Conservation (phyloP, 2,113 vertebrate genomes). For the Zingel zingel region DNA sequence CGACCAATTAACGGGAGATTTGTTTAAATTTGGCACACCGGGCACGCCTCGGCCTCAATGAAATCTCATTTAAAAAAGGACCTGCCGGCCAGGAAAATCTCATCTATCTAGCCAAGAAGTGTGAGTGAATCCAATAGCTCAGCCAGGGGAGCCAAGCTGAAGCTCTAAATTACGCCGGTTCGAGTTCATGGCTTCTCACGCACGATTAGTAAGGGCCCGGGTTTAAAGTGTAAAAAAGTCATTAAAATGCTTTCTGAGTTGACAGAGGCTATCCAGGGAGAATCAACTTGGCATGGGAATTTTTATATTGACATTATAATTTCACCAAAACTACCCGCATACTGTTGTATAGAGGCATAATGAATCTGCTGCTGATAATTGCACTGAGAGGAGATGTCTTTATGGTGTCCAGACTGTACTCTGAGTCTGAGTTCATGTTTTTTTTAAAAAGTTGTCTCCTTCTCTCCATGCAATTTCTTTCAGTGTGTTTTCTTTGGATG, state of each 20-base stretch:
- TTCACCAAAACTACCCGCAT: neutral
- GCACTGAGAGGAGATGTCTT: neutral
- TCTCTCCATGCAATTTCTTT: conserved; percentile 8
- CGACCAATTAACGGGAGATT: conserved; percentile 94
- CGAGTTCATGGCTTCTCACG: neutral
- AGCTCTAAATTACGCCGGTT: conserved; percentile 10
- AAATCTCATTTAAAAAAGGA: conserved; percentile 84
- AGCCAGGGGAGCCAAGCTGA: conserved; percentile 6
- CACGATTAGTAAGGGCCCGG: conserved; percentile 4
- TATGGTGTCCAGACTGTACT: neutral
- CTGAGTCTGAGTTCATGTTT: conserved; percentile 4
- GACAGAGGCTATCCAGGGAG: neutral
- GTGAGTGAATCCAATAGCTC: conserved; percentile 41
- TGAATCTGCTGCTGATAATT: neutral
- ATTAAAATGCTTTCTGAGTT: neutral
- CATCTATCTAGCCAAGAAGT: conserved; percentile 77
- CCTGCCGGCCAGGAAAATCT: conserved; percentile 55
- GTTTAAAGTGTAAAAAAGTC: conserved; percentile 1
- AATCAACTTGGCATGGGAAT: neutral
- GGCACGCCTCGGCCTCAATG: conserved; percentile 86
- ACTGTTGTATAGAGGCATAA: neutral
- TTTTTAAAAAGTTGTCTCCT: conserved; percentile 2
- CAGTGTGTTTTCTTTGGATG: conserved; percentile 59
- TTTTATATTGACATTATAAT: neutral
- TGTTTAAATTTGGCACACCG: conserved; percentile 91